Percentiles rank a stretch among this genome's conserved stretches.
These are phyloP conservation scores for Ennomos erosarius DNA, from an alignment of 2,888 invertebrate genomes.

Conservation along the genomic window DNA sequence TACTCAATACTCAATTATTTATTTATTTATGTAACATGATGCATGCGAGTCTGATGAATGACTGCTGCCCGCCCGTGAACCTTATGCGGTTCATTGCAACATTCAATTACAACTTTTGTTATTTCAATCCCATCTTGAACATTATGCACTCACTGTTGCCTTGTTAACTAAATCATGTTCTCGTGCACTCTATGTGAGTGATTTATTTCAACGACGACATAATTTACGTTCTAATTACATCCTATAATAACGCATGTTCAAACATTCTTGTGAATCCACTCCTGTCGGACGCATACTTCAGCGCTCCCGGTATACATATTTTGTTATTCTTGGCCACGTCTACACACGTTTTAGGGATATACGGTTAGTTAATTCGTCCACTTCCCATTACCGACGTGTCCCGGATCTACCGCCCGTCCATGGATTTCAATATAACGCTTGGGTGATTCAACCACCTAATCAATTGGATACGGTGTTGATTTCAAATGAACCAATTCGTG, in stretches of 20 bases:
- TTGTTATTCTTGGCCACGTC: conserved; percentile 48
- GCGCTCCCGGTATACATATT: conserved; percentile 36
- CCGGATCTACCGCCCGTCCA: conserved; percentile 50
- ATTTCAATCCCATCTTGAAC: conserved; percentile 39
- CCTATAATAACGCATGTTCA: conserved; percentile 49
- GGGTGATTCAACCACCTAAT: conserved; percentile 59
- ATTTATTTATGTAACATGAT: no score
- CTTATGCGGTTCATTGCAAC: conserved; percentile 61
- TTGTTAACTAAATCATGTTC: conserved; percentile 41
- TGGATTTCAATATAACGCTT: conserved; percentile 56
- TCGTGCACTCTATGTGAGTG: conserved; percentile 49
- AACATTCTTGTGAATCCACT: conserved; percentile 41
- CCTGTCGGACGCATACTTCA: conserved; percentile 39
- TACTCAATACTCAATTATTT: no score
- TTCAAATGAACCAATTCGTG: conserved; percentile 54
- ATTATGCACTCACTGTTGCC: conserved; percentile 36
- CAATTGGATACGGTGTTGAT: conserved; percentile 64
- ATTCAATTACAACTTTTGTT: conserved; percentile 60
- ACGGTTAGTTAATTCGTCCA: conserved; percentile 62
- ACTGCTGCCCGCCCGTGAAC: conserved; percentile 57
- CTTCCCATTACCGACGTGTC: conserved; percentile 46
- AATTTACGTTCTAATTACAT: conserved; percentile 57
- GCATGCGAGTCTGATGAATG: conserved; percentile 41
- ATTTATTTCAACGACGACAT: conserved; percentile 49
- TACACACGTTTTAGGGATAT: conserved; percentile 40